phyloP scores from a whole-genome alignment of 2,888 invertebrate genomes.

The Acanthosepion pharaonis region DNA sequence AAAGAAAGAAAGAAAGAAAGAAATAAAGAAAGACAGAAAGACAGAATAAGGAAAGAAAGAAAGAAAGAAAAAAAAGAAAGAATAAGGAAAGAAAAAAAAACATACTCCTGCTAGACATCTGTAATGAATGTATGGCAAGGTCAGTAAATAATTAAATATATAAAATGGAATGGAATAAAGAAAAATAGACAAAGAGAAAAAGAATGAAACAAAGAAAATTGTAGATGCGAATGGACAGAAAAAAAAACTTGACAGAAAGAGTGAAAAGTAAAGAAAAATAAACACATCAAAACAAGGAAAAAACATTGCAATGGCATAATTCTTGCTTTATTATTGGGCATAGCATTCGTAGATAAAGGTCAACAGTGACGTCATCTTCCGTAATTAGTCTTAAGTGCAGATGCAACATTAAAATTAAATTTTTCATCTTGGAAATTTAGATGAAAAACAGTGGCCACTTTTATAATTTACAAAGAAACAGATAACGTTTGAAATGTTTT shows the following conservation, averaged over 20 bases:
- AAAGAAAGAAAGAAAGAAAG: neutral
- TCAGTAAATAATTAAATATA: neutral
- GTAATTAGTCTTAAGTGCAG: neutral
- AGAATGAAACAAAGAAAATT: neutral
- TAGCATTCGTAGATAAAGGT: neutral
- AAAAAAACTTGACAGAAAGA: neutral
- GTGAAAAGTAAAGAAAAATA: neutral
- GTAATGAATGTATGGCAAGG: too few species aligned
- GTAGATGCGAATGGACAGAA: neutral
- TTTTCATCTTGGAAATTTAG: neutral
- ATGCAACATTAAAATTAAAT: neutral
- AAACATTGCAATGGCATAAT: neutral
- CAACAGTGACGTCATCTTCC: neutral
- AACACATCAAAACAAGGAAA: neutral
- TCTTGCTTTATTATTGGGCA: neutral
- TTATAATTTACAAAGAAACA: neutral
- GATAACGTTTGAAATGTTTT: neutral
- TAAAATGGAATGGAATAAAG: neutral
- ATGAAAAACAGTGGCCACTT: neutral
- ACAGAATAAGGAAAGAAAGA: too few species aligned
- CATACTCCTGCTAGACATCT: too few species aligned
- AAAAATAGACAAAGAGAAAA: neutral
- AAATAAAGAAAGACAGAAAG: too few species aligned
- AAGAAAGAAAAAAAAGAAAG: neutral
- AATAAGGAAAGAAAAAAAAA: neutral